phyloP scores from a whole-genome alignment of 2,888 invertebrate species.

The Mycalesis mineus region DNA sequence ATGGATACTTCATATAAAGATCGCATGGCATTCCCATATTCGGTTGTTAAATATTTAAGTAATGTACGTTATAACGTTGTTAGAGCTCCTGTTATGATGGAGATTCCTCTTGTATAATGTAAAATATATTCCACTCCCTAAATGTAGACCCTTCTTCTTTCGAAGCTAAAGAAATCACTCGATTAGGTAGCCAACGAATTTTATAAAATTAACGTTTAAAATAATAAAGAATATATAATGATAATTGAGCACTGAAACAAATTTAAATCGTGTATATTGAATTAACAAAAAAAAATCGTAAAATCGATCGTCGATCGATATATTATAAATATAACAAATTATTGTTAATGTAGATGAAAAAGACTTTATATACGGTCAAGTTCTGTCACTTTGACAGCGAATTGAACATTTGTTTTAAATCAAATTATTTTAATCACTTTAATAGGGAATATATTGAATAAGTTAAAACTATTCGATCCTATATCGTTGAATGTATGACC shows the following conservation, averaged over 20 bases:
- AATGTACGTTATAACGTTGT: neutral
- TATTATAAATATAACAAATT: conserved; percentile 49
- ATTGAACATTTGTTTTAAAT: neutral
- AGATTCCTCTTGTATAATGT: conserved; percentile 29
- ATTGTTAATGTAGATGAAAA: conserved; percentile 72
- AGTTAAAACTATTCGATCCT: too few relatives aligned
- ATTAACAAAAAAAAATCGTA: conserved; percentile 45
- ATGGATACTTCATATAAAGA: neutral
- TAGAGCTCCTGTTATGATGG: conserved; percentile 13
- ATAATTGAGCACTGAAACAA: conserved; percentile 68
- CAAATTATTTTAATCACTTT: too few relatives aligned
- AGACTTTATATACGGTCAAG: conserved; percentile 56
- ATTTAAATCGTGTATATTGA: conserved; percentile 61
- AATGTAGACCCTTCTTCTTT: conserved; percentile 54
- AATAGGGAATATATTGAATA: too few relatives aligned
- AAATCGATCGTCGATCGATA: conserved; percentile 49
- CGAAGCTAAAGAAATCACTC: conserved; percentile 42
- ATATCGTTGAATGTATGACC: too few relatives aligned
- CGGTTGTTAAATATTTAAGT: neutral
- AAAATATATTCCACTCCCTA: conserved; percentile 63
- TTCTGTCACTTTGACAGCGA: neutral
- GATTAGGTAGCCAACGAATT: conserved; percentile 77
- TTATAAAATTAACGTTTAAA: conserved; percentile 43
- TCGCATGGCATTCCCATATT: neutral
- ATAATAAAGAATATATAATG: conserved; percentile 48